Evolutionary conservation across 2,113 vertebrate genomes (phyloP), one percentile per base, ranked within the genome.

Genomic region (Leucopsar rothschildi): DNA sequence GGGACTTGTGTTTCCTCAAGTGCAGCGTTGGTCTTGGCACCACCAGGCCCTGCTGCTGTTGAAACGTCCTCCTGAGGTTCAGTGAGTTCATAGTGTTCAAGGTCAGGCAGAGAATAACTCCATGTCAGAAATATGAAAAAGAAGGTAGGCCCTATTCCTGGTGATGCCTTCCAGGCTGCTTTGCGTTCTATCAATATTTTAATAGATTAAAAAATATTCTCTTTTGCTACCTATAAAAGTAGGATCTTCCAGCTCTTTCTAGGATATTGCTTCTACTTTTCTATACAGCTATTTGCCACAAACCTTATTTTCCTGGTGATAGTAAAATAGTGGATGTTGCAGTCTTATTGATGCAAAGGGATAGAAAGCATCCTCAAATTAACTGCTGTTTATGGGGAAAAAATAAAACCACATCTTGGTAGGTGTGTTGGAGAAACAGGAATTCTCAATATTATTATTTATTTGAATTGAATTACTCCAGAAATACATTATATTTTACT

Each of bases 221-320:
- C 10, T 33, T 88, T 90, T 47, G 13, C 25, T 82, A 27, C 3
- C 0, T 33, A 6, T 10, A 39, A 45, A 86, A 82, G 65, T 47
- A 68, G 47, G 13, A 37, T 76, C 33, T 90, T 78, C 16, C 37
- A 39, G 9, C 39, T 90, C 29, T 77, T 96, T 77, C 75, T 76
- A 18, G 40, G 85, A 45, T 86, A 80, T 55, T 82, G 15, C 73
- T 95, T 95, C 93, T 94, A 90, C 87, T 95, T 88, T 79, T 91
- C 72, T 50, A 50, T 61, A 20, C 57, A 78, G 90, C 85, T 91
- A 2, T 92, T 92, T 94, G 33, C 82, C 64, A 77, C 69, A 92
- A 64, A 70, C 31, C 76, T 81, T 92, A 83, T 75, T 97, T 94
- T 90, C 52, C 17, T 80, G 73, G 82, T 82, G 65, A 35, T 87